Evolutionary conservation across 2,113 vertebrate genomes (phyloP), one percentile per base, ranked within the genome.

Genomic region (Phyllostomus hastatus): DNA sequence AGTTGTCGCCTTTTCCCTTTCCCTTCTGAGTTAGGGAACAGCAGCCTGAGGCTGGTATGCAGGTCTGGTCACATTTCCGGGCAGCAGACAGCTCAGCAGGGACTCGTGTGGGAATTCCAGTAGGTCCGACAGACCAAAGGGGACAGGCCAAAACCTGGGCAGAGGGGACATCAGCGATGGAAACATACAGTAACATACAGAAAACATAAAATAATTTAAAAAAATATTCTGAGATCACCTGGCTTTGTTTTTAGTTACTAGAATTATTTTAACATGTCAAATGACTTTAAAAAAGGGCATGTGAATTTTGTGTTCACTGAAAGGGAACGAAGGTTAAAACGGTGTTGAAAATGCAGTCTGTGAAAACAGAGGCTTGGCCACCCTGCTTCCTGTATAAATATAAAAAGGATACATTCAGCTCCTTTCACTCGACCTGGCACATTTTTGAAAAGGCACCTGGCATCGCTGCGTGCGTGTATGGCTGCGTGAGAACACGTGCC

Each of bases 221-320:
- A 66, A 64, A 91, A 10, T 33, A 66, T 35, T 35, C 57, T 57
- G 66, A 85, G 66, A 70, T 72, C 33, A 64, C 41, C 41, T 84
- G 52, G 43, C 17, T 79, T 90, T 64, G 31, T 61, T 91, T 88
- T 79, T 57, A 43, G 15, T 75, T 35, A 24, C 84, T 83, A 9
- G 75, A 46, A 33, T 94, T 82, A 28, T 66, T 89, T 75, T 59
- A 66, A 96, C 59, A 84, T 88, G 57, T 79, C 64, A 50, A 90
- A 64, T 73, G 50, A 35, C 75, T 79, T 93, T n/a, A 3, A 43
- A 88, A 80, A 33, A 67, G 31, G 5, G 20, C 10, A 46, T 20
- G 26, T 66, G 28, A 33, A 24, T 76, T 79, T 69, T 80, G 82
- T 38, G 26, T 88, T 92, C 64, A 57, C 50, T 20, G 6, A 28